Evolutionary conservation across 1,140 invertebrate genomes (phyloP).

Genomic region (Eupristina koningsbergeri): DNA sequence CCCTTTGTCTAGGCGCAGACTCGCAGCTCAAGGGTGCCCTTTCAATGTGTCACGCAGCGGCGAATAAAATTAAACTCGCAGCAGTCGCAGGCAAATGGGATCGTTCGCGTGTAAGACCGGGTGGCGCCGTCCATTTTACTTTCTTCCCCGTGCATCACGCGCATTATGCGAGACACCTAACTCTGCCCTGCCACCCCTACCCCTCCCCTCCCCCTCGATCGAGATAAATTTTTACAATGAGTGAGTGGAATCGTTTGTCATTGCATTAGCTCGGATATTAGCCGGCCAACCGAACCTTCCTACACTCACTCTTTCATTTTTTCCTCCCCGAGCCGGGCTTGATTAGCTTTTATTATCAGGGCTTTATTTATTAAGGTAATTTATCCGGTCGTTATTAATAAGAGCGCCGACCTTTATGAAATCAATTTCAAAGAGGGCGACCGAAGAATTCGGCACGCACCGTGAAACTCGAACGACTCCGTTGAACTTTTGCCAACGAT

Average conservation of each 20-base stretch:
- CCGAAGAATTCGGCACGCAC: not conserved
- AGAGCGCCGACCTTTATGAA: not conserved
- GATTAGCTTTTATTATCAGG: not conserved
- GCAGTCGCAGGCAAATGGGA: not conserved
- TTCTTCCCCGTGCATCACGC: not conserved
- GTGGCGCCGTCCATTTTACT: not conserved
- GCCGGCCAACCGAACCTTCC: not conserved
- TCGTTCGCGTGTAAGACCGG: not conserved
- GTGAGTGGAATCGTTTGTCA: conserved; percentile 7
- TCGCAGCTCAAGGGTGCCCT: not conserved
- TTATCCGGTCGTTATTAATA: not conserved
- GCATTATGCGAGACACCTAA: not conserved
- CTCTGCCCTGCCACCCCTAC: not conserved
- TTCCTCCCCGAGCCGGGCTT: not conserved
- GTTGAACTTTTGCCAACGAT: not conserved
- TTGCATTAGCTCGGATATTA: not conserved
- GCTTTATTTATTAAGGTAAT: not conserved
- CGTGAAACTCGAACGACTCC: not conserved
- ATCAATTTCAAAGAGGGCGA: not conserved
- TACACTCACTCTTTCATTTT: not conserved
- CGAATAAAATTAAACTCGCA: too few species aligned
- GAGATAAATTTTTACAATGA: conserved; percentile 31
- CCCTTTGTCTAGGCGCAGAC: too few species aligned
- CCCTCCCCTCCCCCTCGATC: not conserved
- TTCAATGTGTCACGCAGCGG: not conserved